phyloP scores from a whole-genome alignment of 2,888 invertebrate genomes.

The Diarsia rubi region DNA sequence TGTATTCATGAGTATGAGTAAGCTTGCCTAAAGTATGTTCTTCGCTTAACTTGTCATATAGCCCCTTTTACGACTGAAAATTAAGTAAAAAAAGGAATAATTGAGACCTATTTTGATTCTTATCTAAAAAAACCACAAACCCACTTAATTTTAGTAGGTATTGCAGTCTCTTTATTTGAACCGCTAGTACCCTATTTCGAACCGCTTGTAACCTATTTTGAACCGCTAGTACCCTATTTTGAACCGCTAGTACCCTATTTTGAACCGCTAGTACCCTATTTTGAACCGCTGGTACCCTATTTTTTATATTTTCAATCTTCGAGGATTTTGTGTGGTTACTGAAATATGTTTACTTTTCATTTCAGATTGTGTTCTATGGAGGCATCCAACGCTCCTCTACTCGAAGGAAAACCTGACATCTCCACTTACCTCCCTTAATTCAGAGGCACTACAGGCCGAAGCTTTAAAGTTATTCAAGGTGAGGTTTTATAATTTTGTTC shows the following conservation, averaged over 20 bases:
- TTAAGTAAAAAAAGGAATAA: no score
- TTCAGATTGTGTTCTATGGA: constrained; percentile 96
- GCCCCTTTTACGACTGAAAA: no score
- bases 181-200: no score
- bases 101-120: not conserved
- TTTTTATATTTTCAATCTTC: not conserved
- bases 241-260: no score
- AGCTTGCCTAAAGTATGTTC: not conserved
- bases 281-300: no score
- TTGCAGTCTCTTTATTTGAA: not conserved
- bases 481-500: not conserved
- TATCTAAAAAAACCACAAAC: not conserved
- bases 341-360: not conserved
- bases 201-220: no score
- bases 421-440: constrained; percentile 97
- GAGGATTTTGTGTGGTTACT: not conserved
- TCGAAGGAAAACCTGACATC: constrained; percentile 97
- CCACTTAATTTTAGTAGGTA: no score
- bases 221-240: no score
- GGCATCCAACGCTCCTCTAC: constrained; percentile 97
- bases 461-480: constrained; percentile 98
- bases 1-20: not conserved
- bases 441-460: constrained; percentile 96
- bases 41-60: not conserved
- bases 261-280: no score